phyloP scores from a whole-genome alignment of 2,113 vertebrate genomes.

The Penelope pileata region DNA sequence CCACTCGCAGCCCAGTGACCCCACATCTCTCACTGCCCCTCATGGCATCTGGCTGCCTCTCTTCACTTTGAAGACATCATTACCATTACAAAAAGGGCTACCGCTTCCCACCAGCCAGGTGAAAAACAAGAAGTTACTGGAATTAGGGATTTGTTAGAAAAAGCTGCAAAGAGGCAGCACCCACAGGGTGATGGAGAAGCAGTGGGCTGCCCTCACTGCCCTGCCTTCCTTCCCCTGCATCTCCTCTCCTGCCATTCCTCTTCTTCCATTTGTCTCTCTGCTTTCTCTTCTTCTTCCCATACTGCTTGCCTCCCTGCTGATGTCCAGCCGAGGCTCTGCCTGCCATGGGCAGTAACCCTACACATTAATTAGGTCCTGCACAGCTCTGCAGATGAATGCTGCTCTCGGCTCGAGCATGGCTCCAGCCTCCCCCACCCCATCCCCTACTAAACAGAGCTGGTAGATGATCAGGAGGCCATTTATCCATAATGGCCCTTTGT shows the following conservation, averaged over 20 bases:
- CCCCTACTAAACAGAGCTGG: neutral
- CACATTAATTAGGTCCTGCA: neutral
- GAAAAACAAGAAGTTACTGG: neutral
- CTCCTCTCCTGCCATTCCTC: neutral
- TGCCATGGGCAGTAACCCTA: neutral
- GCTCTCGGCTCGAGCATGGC: neutral
- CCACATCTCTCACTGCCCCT: neutral
- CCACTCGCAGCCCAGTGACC: fast-evolving
- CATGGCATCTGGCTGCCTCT: neutral
- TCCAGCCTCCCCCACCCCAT: neutral
- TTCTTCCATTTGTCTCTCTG: neutral
- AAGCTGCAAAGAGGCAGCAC: neutral
- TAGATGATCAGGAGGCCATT: neutral
- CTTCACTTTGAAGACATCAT: neutral
- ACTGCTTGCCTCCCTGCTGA: neutral
- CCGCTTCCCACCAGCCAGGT: neutral
- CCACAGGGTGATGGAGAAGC: neutral
- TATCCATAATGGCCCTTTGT: neutral
- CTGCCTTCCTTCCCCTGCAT: neutral
- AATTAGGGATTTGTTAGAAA: neutral
- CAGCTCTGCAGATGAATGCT: neutral
- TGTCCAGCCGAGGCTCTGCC: neutral
- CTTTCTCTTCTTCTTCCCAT: neutral
- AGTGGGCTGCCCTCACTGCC: fast-evolving
- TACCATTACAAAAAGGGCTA: neutral